Base-by-base conservation (phyloP, 2,888 invertebrate genomes). In the Hymenopus coronatus region DNA sequence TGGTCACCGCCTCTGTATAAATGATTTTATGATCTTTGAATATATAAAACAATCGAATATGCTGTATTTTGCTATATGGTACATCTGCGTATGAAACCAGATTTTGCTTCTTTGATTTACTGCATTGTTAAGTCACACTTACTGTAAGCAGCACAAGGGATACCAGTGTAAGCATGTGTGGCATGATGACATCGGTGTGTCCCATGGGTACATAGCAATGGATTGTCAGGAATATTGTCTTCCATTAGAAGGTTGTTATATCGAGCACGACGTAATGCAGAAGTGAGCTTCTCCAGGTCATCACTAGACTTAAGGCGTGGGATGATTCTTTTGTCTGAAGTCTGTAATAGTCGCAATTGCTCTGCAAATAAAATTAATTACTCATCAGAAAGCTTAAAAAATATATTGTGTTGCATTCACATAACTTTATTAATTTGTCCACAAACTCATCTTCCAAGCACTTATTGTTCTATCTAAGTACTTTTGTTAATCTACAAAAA, bases 151-250 rank as follows among this genome's bases (percentile, higher is more conserved):
- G 97, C 97, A 93, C 97, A 97, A 3, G 98, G 98, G 89, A 98
- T 95, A 15, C 97, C 97, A 4, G 98, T 98, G 92, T 98, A 98
- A 40, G 98, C 98, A 93, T 98, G 98, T 15, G 98, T 96, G 2
- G 98, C 98, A 92, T 98, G 98, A 92, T 97, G 96, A 93, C 98
- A 98, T 91, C 98, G 95, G 92, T 98, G 97, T 3, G 98, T 98
- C 92, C 97, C 96, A 91, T 96, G 97, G 25, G 97, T 97, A 92
- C 98, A 98, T 89, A 97, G 94, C 91, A 97, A 95, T 2, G 97
- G 97, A 92, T 97, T 97, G 91, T 96, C 96, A 28, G 92, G 92
- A 6, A 91, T 91, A 25, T 25, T 70, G 33, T 92, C 91, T 87
- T 93, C 92, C 28, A 92, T 91, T 0, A 92, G 92, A 87, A 92